Base-by-base conservation (phyloP, 2,888 invertebrate species). In the Atethmia centrago region DNA sequence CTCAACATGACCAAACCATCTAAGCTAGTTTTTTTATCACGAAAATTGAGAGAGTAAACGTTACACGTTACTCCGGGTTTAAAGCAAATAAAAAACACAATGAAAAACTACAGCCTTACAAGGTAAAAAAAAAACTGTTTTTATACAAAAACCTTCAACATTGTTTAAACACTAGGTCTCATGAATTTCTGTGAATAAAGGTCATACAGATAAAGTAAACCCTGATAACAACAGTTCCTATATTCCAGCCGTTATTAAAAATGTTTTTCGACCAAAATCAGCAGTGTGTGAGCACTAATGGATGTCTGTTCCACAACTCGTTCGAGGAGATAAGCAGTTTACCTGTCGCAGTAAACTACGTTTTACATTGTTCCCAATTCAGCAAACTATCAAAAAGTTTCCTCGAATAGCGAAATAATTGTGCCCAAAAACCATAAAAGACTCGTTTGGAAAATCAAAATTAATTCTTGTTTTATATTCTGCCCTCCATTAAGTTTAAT, bases 181-280 rank as follows among this genome's bases (percentile, higher is more conserved):
- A n/a, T n/a, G n/a, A n/a, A n/a, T n/a, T n/a, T n/a, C n/a, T n/a
- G n/a, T n/a, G n/a, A n/a, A n/a, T n/a, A n/a, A n/a, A n/a, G n/a
- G n/a, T n/a, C n/a, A n/a, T n/a, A n/a, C n/a, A n/a, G n/a, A n/a
- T n/a, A n/a, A n/a, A n/a, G n/a, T n/a, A n/a, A n/a, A n/a, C n/a
- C n/a, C n/a, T n/a, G n/a, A n/a, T n/a, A 64, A 8, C 10, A 21
- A 40, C 16, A 19, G 7, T 42, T 3, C 40, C 12, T 42, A 4
- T 25, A 42, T 21, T 21, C 45, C 25, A 47, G 25, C 25, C 28
- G 40, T 53, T 58, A 67, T 40, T 42, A 49, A 76, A 75, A 76
- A 45, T 2, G 21, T 42, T 59, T 78, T 79, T 28, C 1, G 19
- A 65, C 53, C 2, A 64, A 76, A 81, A 68, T 81, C 82, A 81